Base-by-base conservation (phyloP, 2,113 vertebrate species). In the Planiliza haematocheilus region DNA sequence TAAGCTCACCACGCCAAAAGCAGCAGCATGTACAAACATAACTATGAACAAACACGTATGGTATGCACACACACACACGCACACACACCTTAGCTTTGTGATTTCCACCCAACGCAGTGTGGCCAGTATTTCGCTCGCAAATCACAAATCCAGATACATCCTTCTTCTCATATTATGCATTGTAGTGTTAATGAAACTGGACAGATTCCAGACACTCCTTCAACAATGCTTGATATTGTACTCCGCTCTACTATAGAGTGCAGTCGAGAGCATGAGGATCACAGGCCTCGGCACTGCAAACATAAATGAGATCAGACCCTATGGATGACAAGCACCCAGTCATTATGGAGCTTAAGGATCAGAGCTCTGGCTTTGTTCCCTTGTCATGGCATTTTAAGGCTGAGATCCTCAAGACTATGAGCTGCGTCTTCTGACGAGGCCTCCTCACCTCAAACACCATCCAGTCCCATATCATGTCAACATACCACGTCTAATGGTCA, bases 401-500 rank as follows among this genome's bases (percentile, higher is more conserved):
- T 79, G 45, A 86, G 81, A 88, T 87, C 82, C 78, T 72, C 58
- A 42, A 39, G 55, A 85, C 74, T 8, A 13, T 53, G 67, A 73
- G 42, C 52, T 37, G 50, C 70, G 69, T 84, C 75, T 83, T 74
- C 62, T 75, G 63, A 74, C 8, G n/a, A 73, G 61, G 59, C 50
- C 73, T 77, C 72, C 70, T 81, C 80, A 82, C 73, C 85, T 79
- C 56, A 81, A 70, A 72, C 82, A 64, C 64, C 66, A 69, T 58
- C 64, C 55, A 55, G 63, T 68, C 60, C 56, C 36, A 43, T 76
- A 65, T 84, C 81, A 77, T 67, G 78, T 84, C 86, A 82, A 46
- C 46, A 74, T 51, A 79, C 70, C 81, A 57, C 49, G 59, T 86
- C 67, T 87, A 91, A 88, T 86, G 86, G 85, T 84, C 84, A 86